Conservation (phyloP, 1,140 invertebrate species). For the Aphidius gifuensis region DNA sequence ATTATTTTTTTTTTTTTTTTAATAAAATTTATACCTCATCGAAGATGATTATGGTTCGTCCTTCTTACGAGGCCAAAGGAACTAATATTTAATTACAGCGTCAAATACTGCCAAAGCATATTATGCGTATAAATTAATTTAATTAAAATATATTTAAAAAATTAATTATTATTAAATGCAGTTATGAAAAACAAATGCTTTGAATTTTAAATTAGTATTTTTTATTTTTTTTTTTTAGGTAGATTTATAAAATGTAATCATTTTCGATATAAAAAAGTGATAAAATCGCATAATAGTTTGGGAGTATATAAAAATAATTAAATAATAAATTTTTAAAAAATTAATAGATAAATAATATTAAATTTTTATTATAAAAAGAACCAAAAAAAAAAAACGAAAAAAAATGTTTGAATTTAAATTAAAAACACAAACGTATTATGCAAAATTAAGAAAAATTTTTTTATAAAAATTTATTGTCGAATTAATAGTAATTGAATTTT, state of each 20-base stretch:
- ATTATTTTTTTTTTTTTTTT: constrained; percentile 26
- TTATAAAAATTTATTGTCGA: too few species aligned
- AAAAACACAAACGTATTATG: too few species aligned
- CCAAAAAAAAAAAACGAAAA: too few species aligned
- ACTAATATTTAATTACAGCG: constrained; percentile 18
- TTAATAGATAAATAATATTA: too few species aligned
- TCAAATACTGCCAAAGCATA: constrained; percentile 39
- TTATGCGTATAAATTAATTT: constrained; percentile 29
- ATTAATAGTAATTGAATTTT: too few species aligned
- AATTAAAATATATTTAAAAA: constrained; percentile 8
- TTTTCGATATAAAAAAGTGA: constrained; percentile 4
- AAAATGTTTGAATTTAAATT: too few species aligned
- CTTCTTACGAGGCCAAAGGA: neutral
- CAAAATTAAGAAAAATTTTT: too few species aligned
- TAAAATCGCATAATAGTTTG: neutral
- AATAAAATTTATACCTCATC: constrained; percentile 23
- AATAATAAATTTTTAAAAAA: too few species aligned
- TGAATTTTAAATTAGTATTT: too few species aligned
- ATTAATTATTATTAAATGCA: neutral
- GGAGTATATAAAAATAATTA: too few species aligned
- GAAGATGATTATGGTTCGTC: constrained; percentile 17
- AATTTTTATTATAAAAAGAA: too few species aligned
- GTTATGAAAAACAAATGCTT: neutral
- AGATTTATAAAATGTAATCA: neutral
- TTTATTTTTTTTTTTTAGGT: neutral